These are phyloP conservation scores for Drosophila kepulauana DNA, from an alignment of 1,140 invertebrate species.

Conservation along the genomic window DNA sequence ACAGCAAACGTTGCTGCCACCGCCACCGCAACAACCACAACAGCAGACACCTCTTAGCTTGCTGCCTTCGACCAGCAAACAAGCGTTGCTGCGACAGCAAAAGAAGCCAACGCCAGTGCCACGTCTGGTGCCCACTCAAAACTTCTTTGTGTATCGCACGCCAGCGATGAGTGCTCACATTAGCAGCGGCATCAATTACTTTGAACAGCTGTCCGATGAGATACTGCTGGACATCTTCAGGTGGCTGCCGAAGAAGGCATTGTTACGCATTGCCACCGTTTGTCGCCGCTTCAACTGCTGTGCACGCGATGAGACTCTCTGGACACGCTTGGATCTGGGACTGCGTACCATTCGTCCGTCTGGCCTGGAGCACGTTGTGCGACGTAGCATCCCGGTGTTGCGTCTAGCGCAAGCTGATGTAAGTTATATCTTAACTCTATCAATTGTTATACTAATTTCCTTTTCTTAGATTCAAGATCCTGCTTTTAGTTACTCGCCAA, in stretches of 20 bases:
- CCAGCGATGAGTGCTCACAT: conserved; percentile 60
- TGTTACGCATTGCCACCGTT: conserved; percentile 90
- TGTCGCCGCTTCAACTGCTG: conserved; percentile 89
- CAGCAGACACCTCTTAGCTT: conserved; percentile 49
- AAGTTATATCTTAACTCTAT: background rate
- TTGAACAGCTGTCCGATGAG: conserved; percentile 91
- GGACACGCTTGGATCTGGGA: conserved; percentile 93
- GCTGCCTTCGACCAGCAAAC: conserved; percentile 73
- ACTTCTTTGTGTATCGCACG: conserved; percentile 74
- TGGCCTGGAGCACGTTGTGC: conserved; percentile 89
- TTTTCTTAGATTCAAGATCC: conserved; percentile 86
- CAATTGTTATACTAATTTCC: background rate
- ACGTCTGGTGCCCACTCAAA: conserved; percentile 34
- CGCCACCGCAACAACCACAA: conserved; percentile 18
- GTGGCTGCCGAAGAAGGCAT: conserved; percentile 91
- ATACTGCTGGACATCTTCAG: conserved; percentile 93
- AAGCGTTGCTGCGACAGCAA: conserved; percentile 52
- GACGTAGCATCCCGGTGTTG: conserved; percentile 90
- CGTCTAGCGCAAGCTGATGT: conserved; percentile 92
- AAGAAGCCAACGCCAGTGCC: conserved; percentile 36
- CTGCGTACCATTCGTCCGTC: conserved; percentile 88
- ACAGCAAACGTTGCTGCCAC: conserved; percentile 26
- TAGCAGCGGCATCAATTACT: conserved; percentile 85
- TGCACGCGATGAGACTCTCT: conserved; percentile 92
- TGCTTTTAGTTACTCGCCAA: conserved; percentile 82